Evolutionary conservation across 2,888 invertebrate genomes (phyloP), one percentile per base, ranked within the genome.

Genomic region (Dryococelus australis): DNA sequence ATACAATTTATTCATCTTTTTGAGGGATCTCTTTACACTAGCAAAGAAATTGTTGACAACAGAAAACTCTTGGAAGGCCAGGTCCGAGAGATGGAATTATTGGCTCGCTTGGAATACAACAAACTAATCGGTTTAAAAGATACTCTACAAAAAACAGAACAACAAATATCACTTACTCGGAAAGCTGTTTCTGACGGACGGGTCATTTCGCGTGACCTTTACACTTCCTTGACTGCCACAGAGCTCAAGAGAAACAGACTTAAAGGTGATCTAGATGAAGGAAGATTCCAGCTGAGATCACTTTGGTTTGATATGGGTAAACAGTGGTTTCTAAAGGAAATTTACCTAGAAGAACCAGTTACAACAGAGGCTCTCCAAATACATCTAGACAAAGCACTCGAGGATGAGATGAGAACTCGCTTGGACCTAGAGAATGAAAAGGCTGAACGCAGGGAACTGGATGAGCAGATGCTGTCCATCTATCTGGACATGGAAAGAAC

Each of bases 401-500:
- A 65, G 65, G 65, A 65, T 24, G 65, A 65, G n/a, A 65, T 65
- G 65, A 65, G 65, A 65, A 24, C 65, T 83, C 83, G 83, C 43
- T 83, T 83, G 24, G 83, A 83, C 35, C 35, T 83, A 24, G 83
- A 83, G 9, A 28, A 83, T 35, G 83, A 83, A 27, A 83, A 28
- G 16, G 43, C 35, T 13, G 8, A 13, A 43, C 28, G 83, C 16
- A 28, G 13, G 83, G 24, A 83, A 16, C 35, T 28, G 16, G 83
- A 83, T 35, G 83, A 83, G n/a, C 83, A 35, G 43, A 83, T 83
- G 28, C 6, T 28, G 35, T 27, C 83, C 35, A 83, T 83, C 43
- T 43, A 83, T 83, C 83, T 83, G 20, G 83, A 83, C 28, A 28
- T 83, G 43, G 83, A 83, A 35, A 83, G 83, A 83, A 35, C 35